phyloP scores from a whole-genome alignment of 1,140 invertebrate genomes.

The Gyrodactylus salaris region DNA sequence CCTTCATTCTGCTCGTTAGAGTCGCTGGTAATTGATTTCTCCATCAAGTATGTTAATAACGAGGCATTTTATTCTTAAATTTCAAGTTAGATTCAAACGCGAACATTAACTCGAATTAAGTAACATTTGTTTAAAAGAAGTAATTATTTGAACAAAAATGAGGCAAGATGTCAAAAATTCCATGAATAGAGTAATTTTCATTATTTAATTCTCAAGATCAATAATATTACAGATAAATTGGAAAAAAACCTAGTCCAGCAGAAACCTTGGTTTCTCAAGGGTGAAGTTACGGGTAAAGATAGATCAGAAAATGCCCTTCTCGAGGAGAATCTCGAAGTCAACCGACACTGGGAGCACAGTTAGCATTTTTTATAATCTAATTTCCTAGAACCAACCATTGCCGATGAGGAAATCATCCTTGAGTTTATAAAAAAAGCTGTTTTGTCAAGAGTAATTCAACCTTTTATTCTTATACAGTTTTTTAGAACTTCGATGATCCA shows the following conservation, averaged over 20 bases:
- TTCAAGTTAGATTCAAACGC: too few species aligned
- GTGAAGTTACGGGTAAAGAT: background rate
- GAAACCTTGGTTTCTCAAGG: background rate
- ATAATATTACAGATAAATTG: background rate
- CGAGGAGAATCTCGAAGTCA: background rate
- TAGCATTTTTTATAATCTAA: background rate
- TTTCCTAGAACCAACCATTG: background rate
- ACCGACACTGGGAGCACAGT: background rate
- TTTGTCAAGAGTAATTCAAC: background rate
- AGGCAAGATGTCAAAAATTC: background rate
- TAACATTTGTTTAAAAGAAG: background rate
- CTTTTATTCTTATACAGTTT: background rate
- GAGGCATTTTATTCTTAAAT: too few species aligned
- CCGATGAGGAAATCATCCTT: background rate
- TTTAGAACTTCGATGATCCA: background rate
- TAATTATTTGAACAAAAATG: background rate
- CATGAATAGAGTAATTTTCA: background rate
- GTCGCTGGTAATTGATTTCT: too few species aligned
- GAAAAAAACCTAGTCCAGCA: background rate
- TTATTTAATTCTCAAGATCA: background rate
- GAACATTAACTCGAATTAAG: too few species aligned
- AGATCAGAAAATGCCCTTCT: background rate
- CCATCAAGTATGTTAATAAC: too few species aligned
- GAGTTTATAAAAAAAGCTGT: background rate
- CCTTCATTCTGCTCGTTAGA: too few species aligned